These are phyloP conservation scores for Pyrrhosoma nymphula DNA, from an alignment of 2,888 invertebrate genomes.

Conservation along the genomic window DNA sequence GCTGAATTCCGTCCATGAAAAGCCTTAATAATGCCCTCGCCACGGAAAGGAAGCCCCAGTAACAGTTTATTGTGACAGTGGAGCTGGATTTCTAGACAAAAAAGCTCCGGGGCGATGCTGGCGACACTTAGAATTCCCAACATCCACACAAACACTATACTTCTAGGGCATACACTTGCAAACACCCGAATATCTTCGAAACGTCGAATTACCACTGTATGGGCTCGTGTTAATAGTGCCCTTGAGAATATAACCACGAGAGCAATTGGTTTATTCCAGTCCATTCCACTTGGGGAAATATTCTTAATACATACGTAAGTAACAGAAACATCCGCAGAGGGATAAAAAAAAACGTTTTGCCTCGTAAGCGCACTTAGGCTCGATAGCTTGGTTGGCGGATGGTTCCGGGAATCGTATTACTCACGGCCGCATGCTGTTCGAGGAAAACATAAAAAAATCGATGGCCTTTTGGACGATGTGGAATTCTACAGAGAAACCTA, in stretches of 20 bases:
- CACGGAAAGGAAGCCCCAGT: not conserved
- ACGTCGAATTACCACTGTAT: not conserved
- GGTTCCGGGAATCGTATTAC: not conserved
- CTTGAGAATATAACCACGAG: not conserved
- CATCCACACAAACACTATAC: not conserved
- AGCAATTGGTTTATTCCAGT: not conserved
- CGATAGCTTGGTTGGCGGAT: not conserved
- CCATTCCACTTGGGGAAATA: not conserved
- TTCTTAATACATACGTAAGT: not conserved
- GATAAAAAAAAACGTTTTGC: not conserved
- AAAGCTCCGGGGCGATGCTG: not conserved
- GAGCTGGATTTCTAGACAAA: not conserved
- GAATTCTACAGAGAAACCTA: not conserved
- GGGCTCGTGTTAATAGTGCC: not conserved
- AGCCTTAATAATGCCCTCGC: not conserved
- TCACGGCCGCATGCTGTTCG: not conserved
- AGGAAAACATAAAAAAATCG: not conserved
- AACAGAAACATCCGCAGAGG: not conserved
- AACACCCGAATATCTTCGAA: not conserved
- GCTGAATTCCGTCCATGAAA: slow-evolving; percentile 43
- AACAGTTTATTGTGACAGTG: slow-evolving; percentile 35
- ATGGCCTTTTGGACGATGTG: not conserved
- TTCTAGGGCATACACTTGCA: not conserved
- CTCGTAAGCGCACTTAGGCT: not conserved
- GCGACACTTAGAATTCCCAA: not conserved